Evolutionary conservation across 2,113 vertebrate species (phyloP), one percentile per base, ranked within the genome.

Genomic region (Ariopsis seemanni): DNA sequence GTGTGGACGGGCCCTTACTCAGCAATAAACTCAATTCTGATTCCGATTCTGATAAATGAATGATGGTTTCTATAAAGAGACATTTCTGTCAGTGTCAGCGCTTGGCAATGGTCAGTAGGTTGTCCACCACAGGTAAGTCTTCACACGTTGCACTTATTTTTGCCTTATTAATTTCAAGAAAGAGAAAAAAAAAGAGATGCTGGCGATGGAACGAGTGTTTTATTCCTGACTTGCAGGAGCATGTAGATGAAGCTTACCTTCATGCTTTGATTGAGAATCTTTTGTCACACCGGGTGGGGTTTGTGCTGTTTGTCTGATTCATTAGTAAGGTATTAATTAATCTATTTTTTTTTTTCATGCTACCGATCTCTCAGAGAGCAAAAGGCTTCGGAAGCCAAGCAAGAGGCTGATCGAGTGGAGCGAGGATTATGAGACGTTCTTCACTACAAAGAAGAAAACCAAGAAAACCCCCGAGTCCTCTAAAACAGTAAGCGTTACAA

Each of bases 381-480:
- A 99, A 91, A 96, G 97, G 67, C 97, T 96, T 86, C 96, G 97
- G 89, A 99, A 97, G 94, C 97, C 97, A 17, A 98, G 97, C 91
- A 99, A 98, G 93, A 94, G 98, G 93, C 96, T 97, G 89, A 92
- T 98, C 89, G 97, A 98, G 89, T 98, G 97, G 82, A 94, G 95
- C 55, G 97, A 98, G 93, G 97, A 97, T 77, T 98, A 96, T 86
- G 96, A 98, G 93, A 96, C 97, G 87, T 96, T 97, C 93, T 97
- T 97, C 94, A 93, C 95, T 88, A 93, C 96, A 58, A 98, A 97
- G 96, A 99, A 97, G 93, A 98, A 97, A 89, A 94, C 95, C 85
- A 97, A 95, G 94, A 97, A 94, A 90, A 89, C 91, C 86, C 92
- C 94, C 62, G 96, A 97, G 77, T 93, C 93, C 88, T 93, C 92